phyloP scores from a whole-genome alignment of 2,797 vertebrate genomes.

The Petrocephalus schoutedeni region DNA sequence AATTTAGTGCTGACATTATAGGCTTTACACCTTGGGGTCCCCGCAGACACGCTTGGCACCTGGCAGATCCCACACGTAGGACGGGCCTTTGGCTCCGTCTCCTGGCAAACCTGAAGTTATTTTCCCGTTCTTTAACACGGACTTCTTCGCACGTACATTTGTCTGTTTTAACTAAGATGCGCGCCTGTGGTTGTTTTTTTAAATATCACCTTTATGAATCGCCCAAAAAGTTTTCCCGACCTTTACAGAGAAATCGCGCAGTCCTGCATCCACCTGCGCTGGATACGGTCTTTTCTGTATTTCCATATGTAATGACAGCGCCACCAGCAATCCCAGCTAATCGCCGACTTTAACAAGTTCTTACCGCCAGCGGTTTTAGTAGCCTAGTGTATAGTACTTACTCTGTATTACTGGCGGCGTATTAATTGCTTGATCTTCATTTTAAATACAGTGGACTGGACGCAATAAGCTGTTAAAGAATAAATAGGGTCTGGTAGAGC shows the following conservation, averaged over 20 bases:
- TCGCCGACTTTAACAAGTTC: not conserved
- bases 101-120: constrained; percentile 6
- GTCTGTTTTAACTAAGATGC: not conserved
- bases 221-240: not conserved
- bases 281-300: not conserved
- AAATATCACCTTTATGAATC: not conserved
- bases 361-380: not conserved
- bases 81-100: not conserved
- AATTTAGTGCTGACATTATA: constrained; percentile 9
- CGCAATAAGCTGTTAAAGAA: not conserved
- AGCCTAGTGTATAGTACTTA: not conserved
- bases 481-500: not conserved
- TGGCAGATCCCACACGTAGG: constrained; percentile 3
- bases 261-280: not conserved
- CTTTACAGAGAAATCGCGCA: not conserved
- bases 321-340: not conserved
- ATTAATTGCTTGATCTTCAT: not conserved
- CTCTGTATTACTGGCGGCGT: not conserved
- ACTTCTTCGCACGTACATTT: not conserved
- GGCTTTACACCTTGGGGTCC: not conserved
- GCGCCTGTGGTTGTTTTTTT: not conserved
- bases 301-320: not conserved
- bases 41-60: constrained; percentile 1
- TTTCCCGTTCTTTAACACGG: not conserved
- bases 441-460: not conserved